A percentile compares a stretch with the other conserved stretches of the same genome.
Evolutionary conservation across 2,888 invertebrate genomes (phyloP).

Genomic region (Drosophila demipolita): DNA sequence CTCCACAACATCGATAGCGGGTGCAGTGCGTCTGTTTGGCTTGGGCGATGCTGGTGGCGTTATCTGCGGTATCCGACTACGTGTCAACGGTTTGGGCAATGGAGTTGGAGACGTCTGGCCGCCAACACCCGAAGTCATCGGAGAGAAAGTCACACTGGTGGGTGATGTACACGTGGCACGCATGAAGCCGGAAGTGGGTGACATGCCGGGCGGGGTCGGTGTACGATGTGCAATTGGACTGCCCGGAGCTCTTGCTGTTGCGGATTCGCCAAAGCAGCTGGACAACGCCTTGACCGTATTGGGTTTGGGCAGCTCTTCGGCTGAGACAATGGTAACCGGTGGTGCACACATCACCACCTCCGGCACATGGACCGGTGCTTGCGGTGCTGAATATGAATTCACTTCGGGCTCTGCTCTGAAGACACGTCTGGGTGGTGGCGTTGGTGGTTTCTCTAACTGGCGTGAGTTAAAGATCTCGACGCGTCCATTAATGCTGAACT

Average conservation of each 20-base stretch:
- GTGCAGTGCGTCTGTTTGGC: slow-evolving; percentile 12
- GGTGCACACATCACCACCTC: slow-evolving; percentile 80
- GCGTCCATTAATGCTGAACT: slow-evolving; percentile 82
- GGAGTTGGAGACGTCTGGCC: slow-evolving; percentile 18
- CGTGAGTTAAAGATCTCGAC: slow-evolving; percentile 83
- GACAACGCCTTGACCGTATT: slow-evolving; percentile 81
- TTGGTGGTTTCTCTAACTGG: slow-evolving; percentile 73
- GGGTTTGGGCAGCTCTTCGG: slow-evolving; percentile 81
- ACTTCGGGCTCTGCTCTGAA: slow-evolving; percentile 23
- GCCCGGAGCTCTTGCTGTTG: background rate
- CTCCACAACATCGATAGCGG: slow-evolving; percentile 50
- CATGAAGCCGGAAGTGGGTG: slow-evolving; percentile 1
- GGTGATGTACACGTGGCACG: slow-evolving; percentile 10
- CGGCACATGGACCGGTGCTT: slow-evolving; percentile 33
- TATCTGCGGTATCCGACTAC: slow-evolving; percentile 79
- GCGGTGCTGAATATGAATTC: background rate
- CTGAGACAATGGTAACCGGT: slow-evolving; percentile 75
- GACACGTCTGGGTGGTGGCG: slow-evolving; percentile 65
- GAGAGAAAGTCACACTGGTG: slow-evolving; percentile 3
- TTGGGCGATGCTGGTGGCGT: slow-evolving; percentile 76
- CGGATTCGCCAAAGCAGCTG: slow-evolving; percentile 69
- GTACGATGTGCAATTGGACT: slow-evolving; percentile 2
- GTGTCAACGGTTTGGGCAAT: slow-evolving; percentile 64
- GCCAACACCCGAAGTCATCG: background rate
- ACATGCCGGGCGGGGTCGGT: slow-evolving; percentile 2